Percentiles rank a stretch among this genome's conserved stretches.
Evolutionary conservation across 2,888 invertebrate genomes (phyloP).

Genomic region (Leptura quadrifasciata): DNA sequence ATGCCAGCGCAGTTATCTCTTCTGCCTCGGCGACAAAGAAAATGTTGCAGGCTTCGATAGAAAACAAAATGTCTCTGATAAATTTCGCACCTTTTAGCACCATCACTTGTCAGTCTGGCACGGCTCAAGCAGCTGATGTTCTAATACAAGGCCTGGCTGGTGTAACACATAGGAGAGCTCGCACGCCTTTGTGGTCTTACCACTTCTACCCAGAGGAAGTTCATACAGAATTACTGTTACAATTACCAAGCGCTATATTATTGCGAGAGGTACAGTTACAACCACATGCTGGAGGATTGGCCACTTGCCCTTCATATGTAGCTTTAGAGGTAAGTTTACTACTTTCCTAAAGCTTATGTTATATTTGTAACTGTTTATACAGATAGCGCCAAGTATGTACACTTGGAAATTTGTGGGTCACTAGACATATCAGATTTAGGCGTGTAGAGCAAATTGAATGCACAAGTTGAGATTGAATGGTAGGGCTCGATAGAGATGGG

Average conservation of each 20-base stretch:
- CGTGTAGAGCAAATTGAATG: too few species aligned
- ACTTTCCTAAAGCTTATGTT: background rate
- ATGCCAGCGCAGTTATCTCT: conserved; percentile 61
- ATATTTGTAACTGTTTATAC: too few species aligned
- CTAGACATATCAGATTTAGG: too few species aligned
- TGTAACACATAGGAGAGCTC: conserved; percentile 88
- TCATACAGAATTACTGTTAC: conserved; percentile 90
- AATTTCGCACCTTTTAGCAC: conserved; percentile 93
- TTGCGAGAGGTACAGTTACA: conserved; percentile 91
- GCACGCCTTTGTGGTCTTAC: conserved; percentile 96
- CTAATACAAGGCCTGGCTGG: conserved; percentile 81
- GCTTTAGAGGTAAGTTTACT: conserved; percentile 83
- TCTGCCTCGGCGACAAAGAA: conserved; percentile 68
- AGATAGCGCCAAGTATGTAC: too few species aligned
- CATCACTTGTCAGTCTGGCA: conserved; percentile 74
- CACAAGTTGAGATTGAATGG: too few species aligned
- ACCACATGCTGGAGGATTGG: conserved; percentile 89
- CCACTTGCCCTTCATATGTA: conserved; percentile 92
- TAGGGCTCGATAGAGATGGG: too few species aligned
- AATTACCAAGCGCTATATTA: conserved; percentile 91
- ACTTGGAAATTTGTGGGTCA: too few species aligned
- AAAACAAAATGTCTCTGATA: conserved; percentile 84
- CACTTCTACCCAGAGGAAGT: conserved; percentile 94
- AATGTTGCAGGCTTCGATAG: conserved; percentile 75
- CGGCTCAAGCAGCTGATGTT: conserved; percentile 92